A percentile compares a stretch with the other conserved stretches of the same genome.
Evolutionary conservation across 92 coral and sea anemone species (phyloP).

Genomic region (Actinernus sp.): DNA sequence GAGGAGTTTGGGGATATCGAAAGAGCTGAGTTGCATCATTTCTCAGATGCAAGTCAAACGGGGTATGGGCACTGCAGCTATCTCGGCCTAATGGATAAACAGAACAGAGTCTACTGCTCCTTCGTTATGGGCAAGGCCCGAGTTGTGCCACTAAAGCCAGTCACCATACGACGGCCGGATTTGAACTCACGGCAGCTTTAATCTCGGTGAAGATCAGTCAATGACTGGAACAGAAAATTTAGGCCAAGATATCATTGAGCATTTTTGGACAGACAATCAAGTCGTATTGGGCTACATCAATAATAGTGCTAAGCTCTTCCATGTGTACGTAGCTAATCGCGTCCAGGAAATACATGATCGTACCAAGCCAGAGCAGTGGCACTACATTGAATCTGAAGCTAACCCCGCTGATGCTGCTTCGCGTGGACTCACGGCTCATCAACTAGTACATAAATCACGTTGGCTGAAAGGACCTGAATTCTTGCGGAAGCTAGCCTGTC

Average conservation of each 20-base stretch:
- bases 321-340: slow-evolving; percentile 58
- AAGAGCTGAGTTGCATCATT: slow-evolving; percentile 48
- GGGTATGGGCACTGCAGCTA: slow-evolving; percentile 69
- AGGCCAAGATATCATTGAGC: slow-evolving; percentile 35
- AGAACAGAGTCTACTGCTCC: slow-evolving; percentile 42
- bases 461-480: slow-evolving; percentile 61
- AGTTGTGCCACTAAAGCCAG: slow-evolving; percentile 54
- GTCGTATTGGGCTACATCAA: slow-evolving; percentile 72
- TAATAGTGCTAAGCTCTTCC: slow-evolving; percentile 48
- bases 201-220: slow-evolving; percentile 53
- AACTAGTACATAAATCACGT: slow-evolving; percentile 23
- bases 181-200: slow-evolving; percentile 67
- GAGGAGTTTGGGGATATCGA: slow-evolving; percentile 34
- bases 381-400: slow-evolving; percentile 40
- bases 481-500: slow-evolving; percentile 25
- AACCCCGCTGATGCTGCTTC: no score
- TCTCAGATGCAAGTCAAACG: slow-evolving; percentile 58
- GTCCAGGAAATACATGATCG: slow-evolving; percentile 57
- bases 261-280: slow-evolving; percentile 66
- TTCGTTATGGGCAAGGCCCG: slow-evolving; percentile 63
- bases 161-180: slow-evolving; percentile 54
- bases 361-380: slow-evolving; percentile 61
- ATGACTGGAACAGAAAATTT: slow-evolving; percentile 46
- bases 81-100: slow-evolving; percentile 49
- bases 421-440: slow-evolving; percentile 48